Evolutionary conservation across 2,797 vertebrate genomes (phyloP).

Genomic region (Hemitrygon akajei): DNA sequence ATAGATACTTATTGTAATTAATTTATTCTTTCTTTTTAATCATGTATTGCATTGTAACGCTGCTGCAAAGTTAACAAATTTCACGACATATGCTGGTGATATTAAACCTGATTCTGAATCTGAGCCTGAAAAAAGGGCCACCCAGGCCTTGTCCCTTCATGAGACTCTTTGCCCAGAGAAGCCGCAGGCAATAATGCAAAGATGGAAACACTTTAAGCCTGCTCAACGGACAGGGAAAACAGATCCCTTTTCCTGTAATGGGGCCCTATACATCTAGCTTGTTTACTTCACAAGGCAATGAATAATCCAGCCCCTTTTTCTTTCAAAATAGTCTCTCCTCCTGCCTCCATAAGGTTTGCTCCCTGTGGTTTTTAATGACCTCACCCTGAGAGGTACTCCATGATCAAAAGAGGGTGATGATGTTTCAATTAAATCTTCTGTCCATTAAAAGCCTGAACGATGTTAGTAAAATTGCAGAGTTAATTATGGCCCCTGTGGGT

Average conservation of each 20-base stretch:
- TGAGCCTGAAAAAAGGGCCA: not conserved
- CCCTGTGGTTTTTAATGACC: constrained; percentile 13
- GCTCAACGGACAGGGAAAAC: not conserved
- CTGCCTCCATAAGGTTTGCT: not conserved
- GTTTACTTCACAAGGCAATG: constrained; percentile 10
- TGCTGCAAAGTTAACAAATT: too few species aligned
- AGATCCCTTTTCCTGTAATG: not conserved
- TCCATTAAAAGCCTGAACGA: not conserved
- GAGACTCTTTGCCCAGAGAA: not conserved
- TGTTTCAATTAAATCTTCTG: constrained; percentile 28
- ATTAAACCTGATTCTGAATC: too few species aligned
- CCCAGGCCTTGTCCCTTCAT: not conserved
- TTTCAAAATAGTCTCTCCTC: not conserved
- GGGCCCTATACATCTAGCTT: not conserved
- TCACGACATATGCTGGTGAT: too few species aligned
- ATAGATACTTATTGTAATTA: too few species aligned
- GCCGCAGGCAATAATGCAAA: too few species aligned
- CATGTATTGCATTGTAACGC: too few species aligned
- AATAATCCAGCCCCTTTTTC: not conserved
- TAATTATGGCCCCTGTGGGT: constrained; percentile 10
- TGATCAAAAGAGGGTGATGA: constrained; percentile 17
- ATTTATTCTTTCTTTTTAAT: too few species aligned
- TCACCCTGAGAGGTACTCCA: not conserved
- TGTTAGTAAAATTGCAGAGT: not conserved
- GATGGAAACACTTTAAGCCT: not conserved